phyloP scores from a whole-genome alignment of 2,113 vertebrate species.

The Corythornis cristatus region DNA sequence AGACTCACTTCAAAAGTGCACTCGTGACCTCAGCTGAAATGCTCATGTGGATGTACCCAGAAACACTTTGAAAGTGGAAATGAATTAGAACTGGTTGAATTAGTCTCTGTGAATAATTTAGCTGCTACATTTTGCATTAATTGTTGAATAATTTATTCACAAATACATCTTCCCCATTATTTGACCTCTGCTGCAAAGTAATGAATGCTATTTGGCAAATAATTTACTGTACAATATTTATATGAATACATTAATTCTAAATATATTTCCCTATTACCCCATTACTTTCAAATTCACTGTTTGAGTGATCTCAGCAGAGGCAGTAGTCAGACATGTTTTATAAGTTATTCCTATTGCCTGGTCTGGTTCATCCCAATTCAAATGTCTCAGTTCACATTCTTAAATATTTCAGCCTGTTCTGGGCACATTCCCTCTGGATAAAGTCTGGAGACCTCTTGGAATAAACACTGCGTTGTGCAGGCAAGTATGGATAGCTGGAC shows the following conservation, averaged over 20 bases:
- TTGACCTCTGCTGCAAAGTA: constrained; percentile 36
- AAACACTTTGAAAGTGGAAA: constrained; percentile 13
- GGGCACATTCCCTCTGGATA: accelerated
- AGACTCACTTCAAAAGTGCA: not conserved
- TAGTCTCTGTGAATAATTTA: constrained; percentile 56
- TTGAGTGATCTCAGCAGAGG: not conserved
- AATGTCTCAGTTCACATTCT: not conserved
- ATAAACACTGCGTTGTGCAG: not conserved
- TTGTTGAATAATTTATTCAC: constrained; percentile 57
- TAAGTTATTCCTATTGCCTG: not conserved
- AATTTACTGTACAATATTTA: constrained; percentile 49
- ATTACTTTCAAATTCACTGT: not conserved
- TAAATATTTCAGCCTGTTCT: not conserved
- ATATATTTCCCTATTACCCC: not conserved
- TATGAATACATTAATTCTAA: constrained; percentile 5
- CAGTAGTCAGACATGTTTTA: not conserved
- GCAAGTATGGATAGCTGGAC: not conserved
- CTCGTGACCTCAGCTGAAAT: not conserved
- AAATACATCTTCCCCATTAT: constrained; percentile 58
- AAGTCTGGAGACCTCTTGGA: not conserved
- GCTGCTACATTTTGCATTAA: constrained; percentile 16
- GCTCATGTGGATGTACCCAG: not conserved
- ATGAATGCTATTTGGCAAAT: constrained; percentile 47
- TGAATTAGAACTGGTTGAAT: constrained; percentile 29
- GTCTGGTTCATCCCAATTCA: not conserved